Conservation (phyloP, 2,888 invertebrate species). For the Oithona nana region DNA sequence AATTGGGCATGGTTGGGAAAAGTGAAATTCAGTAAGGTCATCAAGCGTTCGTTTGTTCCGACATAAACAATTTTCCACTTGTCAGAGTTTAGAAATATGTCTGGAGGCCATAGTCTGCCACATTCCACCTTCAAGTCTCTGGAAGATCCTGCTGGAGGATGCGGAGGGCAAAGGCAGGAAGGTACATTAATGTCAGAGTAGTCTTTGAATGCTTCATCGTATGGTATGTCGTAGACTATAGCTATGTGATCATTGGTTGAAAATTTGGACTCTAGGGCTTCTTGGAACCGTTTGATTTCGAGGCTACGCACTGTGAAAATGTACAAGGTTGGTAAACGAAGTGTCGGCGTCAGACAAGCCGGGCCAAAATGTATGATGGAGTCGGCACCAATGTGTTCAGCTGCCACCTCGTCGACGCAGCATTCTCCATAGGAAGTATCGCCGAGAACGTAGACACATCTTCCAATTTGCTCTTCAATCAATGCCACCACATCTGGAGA, state of each 20-base stretch:
- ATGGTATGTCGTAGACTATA: constrained; percentile 29
- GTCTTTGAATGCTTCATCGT: constrained; percentile 25
- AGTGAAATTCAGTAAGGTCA: constrained; percentile 37
- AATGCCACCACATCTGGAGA: constrained; percentile 43
- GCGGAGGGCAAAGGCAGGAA: not conserved
- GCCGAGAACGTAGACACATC: constrained; percentile 2
- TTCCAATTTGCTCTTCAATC: constrained; percentile 33
- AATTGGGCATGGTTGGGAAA: constrained; percentile 27
- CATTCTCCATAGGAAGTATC: constrained; percentile 38
- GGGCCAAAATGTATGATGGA: constrained; percentile 78
- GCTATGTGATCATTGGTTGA: constrained; percentile 19
- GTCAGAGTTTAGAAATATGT: not conserved
- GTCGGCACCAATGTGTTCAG: constrained; percentile 66
- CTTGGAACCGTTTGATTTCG: constrained; percentile 29
- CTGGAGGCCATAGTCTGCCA: constrained; percentile 29
- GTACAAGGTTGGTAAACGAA: constrained; percentile 51
- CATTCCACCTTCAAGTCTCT: constrained; percentile 24
- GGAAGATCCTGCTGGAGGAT: constrained; percentile 18
- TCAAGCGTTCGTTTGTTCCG: constrained; percentile 25
- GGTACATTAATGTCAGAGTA: not conserved
- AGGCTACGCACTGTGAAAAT: constrained; percentile 45
- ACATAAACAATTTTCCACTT: not conserved
- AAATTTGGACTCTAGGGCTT: not conserved
- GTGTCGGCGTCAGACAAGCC: constrained; percentile 57
- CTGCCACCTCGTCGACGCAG: constrained; percentile 72